These are phyloP conservation scores for Cryptocheilus praepositus DNA, from an alignment of 2,888 invertebrate genomes.

Conservation along the genomic window DNA sequence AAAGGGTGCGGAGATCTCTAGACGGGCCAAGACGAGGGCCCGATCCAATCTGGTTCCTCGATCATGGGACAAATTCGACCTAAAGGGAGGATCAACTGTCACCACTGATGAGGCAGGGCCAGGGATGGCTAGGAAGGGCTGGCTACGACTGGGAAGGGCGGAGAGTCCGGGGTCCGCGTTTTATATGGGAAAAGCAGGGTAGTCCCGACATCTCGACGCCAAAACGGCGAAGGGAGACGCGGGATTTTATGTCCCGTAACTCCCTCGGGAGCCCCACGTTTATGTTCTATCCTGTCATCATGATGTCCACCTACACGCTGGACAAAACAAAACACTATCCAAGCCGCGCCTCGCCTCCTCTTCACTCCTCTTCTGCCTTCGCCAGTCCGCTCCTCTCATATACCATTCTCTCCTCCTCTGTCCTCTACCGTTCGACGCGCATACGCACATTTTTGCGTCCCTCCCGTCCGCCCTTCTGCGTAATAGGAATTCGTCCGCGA, in stretches of 20 bases:
- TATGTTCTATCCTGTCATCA: constrained; percentile 71
- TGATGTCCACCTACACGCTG: constrained; percentile 68
- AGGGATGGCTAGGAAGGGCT: background rate
- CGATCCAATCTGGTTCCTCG: constrained; percentile 58
- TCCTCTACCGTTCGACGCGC: constrained; percentile 8
- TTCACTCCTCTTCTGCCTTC: constrained; percentile 9
- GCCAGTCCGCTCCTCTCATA: background rate
- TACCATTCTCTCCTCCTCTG: constrained; percentile 4
- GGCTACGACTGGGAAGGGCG: constrained; percentile 14
- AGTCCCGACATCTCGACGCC: constrained; percentile 73
- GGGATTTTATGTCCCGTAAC: constrained; percentile 74
- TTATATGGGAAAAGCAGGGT: constrained; percentile 58
- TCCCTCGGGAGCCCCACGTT: constrained; percentile 70
- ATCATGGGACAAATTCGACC: constrained; percentile 61
- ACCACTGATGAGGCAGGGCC: constrained; percentile 59
- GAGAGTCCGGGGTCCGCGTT: constrained; percentile 40
- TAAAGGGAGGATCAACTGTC: constrained; percentile 67
- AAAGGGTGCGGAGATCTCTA: no score
- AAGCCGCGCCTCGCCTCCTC: constrained; percentile 34
- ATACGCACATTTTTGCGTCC: background rate
- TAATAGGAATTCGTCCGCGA: constrained; percentile 59
- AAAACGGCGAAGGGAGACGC: constrained; percentile 61
- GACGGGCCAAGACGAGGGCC: constrained; percentile 2
- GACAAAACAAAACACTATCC: constrained; percentile 70
- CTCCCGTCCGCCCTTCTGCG: constrained; percentile 19